Base-by-base conservation (phyloP, 2,888 invertebrate genomes). In the Himalopsyche japonica region DNA sequence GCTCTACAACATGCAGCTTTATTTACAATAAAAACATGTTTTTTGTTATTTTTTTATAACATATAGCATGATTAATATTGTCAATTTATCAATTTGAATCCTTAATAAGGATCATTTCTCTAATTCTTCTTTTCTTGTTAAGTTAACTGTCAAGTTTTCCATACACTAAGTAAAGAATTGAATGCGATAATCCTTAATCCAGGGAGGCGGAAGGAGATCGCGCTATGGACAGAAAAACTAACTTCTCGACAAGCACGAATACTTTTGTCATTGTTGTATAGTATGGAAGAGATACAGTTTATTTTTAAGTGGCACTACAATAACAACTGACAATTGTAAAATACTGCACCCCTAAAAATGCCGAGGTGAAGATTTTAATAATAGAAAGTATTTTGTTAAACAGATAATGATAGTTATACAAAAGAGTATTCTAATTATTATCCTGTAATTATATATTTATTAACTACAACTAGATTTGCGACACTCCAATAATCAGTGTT, bases 171-270 rank as follows among this genome's bases (percentile, higher is more conserved):
- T 85, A 84, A 85, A 86, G 82, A 83, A 85, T 87, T 87, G 87
- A 87, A 84, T 82, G 80, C 85, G 82, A 82, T 87, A 86, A 87
- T 87, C 87, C 87, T 87, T 87, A 83, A 87, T 87, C 77, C 82
- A 87, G 87, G 87, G 86, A 86, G 87, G 86, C 85, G 86, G 86
- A 79, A 83, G 86, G 85, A 86, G 87, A 81, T 76, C 85, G 76
- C 87, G 86, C 85, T 82, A 84, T 64, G 87, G 87, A 81, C 85
- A 87, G 87, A 87, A 87, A 85, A 85, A 84, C 84, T 83, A 81
- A 83, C 84, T 47, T 77, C 80, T 77, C 81, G 57, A 77, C 83
- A 79, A 80, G 79, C 80, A 79, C 76, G 82, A 82, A 81, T 82
- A 84, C 86, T 30, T 77, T 81, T 83, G 80, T 80, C 83, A 77